Evolutionary conservation across 2,797 vertebrate species (phyloP).

Genomic region (Anomalospiza imberbis): DNA sequence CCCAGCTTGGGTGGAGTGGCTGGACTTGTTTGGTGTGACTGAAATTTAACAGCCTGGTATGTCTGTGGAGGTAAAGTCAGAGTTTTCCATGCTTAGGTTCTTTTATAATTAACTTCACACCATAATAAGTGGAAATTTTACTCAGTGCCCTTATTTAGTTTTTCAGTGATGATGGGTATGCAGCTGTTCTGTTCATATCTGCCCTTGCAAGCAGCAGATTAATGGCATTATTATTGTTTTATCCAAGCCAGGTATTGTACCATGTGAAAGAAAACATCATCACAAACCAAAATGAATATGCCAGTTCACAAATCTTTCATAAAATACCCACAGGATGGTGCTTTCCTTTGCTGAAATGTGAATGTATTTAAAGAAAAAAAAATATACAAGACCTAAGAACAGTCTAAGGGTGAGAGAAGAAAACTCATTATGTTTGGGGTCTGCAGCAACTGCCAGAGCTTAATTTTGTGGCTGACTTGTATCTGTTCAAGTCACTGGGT

Average conservation of each 20-base stretch:
- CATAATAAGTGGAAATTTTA: neutral
- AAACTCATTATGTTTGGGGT: neutral
- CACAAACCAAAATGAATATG: neutral
- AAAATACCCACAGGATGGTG: neutral
- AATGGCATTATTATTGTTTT: neutral
- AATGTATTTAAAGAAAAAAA: neutral
- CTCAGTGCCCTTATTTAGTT: neutral
- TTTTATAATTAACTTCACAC: neutral
- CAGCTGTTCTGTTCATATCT: neutral
- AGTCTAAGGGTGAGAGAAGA: neutral
- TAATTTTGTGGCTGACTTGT: neutral
- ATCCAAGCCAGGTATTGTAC: neutral
- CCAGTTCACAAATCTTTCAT: neutral
- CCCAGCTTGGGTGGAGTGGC: neutral
- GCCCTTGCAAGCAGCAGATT: neutral
- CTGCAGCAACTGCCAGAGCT: neutral
- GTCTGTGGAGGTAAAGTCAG: neutral
- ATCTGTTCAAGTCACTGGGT: conserved; percentile 19
- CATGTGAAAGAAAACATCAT: neutral
- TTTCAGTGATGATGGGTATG: neutral
- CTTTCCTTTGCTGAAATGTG: neutral
- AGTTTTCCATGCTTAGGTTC: neutral
- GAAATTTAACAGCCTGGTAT: neutral
- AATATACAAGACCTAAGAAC: neutral
- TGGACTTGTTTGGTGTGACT: neutral